phyloP scores from a whole-genome alignment of 2,113 vertebrate genomes.

The Brachypodius melanocephalos region DNA sequence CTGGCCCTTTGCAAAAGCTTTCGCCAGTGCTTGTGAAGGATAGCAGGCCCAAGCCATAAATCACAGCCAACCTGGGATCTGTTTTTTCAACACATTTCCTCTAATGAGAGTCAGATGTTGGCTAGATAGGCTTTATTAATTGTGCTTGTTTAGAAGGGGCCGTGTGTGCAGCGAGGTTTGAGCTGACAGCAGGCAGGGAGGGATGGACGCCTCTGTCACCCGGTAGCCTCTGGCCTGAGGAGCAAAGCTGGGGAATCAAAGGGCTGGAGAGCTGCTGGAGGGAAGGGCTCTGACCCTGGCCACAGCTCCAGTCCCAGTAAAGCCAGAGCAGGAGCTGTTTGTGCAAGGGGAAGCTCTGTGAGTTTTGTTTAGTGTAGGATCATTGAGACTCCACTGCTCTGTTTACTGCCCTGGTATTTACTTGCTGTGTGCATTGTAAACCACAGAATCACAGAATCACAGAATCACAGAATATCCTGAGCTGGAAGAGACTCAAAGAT shows the following conservation, averaged over 20 bases:
- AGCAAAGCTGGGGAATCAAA: background rate
- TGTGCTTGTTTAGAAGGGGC: conserved; percentile 36
- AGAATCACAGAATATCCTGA: background rate
- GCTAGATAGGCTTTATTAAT: conserved; percentile 58
- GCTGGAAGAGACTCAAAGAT: background rate
- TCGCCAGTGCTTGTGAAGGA: conserved; percentile 46
- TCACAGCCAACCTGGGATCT: conserved; percentile 64
- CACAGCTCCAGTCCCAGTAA: background rate
- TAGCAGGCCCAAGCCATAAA: conserved; percentile 58
- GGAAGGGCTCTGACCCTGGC: background rate
- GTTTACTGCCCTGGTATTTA: background rate
- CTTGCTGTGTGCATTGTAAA: background rate
- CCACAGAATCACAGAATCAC: background rate
- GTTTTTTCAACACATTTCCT: conserved; percentile 60
- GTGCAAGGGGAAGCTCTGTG: background rate
- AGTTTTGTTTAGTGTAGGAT: background rate
- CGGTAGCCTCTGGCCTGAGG: background rate
- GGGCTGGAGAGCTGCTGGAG: background rate
- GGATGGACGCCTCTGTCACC: background rate
- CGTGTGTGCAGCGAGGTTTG: background rate
- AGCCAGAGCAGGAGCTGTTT: background rate
- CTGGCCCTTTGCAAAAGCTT: conserved; percentile 60
- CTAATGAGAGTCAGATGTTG: conserved; percentile 65
- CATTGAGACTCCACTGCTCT: background rate
- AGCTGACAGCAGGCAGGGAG: background rate